Percentiles rank a stretch among this genome's conserved stretches.
These are phyloP conservation scores for Carabus problematicus DNA, from an alignment of 2,888 invertebrate species.

Conservation along the genomic window DNA sequence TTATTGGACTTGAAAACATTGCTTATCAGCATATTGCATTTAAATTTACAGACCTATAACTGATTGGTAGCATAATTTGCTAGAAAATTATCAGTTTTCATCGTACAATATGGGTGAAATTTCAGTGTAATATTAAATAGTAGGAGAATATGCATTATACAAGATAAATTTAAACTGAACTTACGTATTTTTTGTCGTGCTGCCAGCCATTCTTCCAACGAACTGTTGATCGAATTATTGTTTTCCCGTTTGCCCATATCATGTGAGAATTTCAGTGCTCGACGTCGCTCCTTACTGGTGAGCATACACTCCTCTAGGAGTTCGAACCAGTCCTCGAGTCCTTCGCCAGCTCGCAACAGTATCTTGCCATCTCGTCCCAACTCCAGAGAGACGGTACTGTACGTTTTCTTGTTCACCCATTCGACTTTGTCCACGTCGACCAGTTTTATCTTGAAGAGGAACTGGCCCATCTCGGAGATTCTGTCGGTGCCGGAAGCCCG, in stretches of 20 bases:
- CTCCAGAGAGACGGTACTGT: constrained; percentile 67
- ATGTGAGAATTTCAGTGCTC: constrained; percentile 63
- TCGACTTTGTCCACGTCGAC: constrained; percentile 71
- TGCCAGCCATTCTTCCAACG: constrained; percentile 65
- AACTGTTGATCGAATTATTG: constrained; percentile 57
- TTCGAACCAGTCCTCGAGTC: constrained; percentile 72
- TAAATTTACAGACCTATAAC: too few species aligned
- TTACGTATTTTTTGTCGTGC: constrained; percentile 61
- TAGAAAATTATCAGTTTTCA: too few species aligned
- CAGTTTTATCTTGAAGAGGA: constrained; percentile 70
- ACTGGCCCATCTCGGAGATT: constrained; percentile 72
- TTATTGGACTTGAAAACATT: too few species aligned
- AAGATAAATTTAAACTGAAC: constrained; percentile 43
- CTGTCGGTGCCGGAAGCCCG: constrained; percentile 65
- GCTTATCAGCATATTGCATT: too few species aligned
- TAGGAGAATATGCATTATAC: too few species aligned
- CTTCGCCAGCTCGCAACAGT: constrained; percentile 62
- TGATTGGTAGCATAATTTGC: too few species aligned
- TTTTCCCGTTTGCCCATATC: constrained; percentile 57
- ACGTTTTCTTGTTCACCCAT: constrained; percentile 71
- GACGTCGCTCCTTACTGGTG: constrained; percentile 69
- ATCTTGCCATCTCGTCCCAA: constrained; percentile 60
- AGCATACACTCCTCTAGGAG: constrained; percentile 70
- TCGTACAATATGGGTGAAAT: too few species aligned
- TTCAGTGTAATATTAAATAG: too few species aligned